Evolutionary conservation across 2,888 invertebrate genomes (phyloP).

Genomic region (Nipponacmea schrenckii): DNA sequence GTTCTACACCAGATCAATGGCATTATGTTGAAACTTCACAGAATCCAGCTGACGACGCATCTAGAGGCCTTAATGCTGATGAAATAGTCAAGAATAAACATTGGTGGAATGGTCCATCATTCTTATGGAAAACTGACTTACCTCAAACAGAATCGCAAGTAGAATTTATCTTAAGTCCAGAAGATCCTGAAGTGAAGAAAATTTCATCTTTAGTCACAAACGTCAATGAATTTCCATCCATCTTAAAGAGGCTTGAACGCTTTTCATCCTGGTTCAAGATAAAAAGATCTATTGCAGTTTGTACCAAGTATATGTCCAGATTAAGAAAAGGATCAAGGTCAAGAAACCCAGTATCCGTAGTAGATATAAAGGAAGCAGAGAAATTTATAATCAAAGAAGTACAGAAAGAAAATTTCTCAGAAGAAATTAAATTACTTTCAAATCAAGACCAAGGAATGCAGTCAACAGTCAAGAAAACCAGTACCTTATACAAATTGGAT

Average conservation of each 20-base stretch:
- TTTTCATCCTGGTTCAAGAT: neutral
- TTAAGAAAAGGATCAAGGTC: neutral
- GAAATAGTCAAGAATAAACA: neutral
- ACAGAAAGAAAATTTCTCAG: neutral
- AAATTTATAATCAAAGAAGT: neutral
- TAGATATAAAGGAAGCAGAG: neutral
- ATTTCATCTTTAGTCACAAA: neutral
- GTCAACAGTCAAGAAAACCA: neutral
- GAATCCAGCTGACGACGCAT: conserved; percentile 12
- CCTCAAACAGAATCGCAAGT: neutral
- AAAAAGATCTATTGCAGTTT: neutral
- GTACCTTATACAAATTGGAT: conserved; percentile 2
- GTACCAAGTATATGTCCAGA: neutral
- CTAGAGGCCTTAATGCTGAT: conserved; percentile 21
- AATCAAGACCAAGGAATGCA: neutral
- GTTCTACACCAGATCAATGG: neutral
- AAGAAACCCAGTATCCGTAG: neutral
- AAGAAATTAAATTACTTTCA: neutral
- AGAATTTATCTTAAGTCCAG: neutral
- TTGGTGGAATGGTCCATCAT: neutral
- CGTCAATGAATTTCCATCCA: neutral
- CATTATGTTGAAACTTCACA: neutral
- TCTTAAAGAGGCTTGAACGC: neutral
- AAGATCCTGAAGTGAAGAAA: conserved; percentile 2
- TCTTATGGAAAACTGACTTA: neutral